Base-by-base conservation (phyloP, 2,797 vertebrate genomes). In the Acanthis flammea region DNA sequence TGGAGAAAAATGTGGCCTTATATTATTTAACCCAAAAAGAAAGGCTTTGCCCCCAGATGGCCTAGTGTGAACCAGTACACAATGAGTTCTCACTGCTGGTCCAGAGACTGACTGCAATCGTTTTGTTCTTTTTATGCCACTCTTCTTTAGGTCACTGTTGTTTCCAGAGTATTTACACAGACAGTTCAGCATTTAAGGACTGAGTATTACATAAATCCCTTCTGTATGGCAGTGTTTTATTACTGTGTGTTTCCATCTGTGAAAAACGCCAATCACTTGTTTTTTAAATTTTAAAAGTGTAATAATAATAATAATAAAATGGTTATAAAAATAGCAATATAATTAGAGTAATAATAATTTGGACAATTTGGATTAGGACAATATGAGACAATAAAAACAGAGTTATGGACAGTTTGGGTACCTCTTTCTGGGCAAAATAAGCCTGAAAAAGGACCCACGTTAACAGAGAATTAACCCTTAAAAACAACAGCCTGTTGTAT, bases 391-490 rank as follows among this genome's bases (percentile, higher is more conserved):
- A 54, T n/a, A 54, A 4, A 53, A 9, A 14, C 30, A 53, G 51
- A 54, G 19, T 54, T 54, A 22, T 1, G 1, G 31, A n/a, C 2
- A 42, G 19, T n/a, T 3, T 0, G 2, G 30, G 30, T 54, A n/a
- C 30, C 13, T 54, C 4, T 54, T 54, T 54, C 19, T 9, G 51
- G 31, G 2, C 6, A 54, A n/a, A n/a, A 54, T 22, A n/a, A 22
- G 31, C 31, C 31, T 1, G 0, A n/a, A 14, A 54, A n/a, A 22
- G 31, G 6, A n/a, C 51, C 2, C 51, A 14, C 0, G 1, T 54
- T n/a, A 54, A n/a, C 19, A n/a, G 19, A 54, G 31, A 12, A 54
- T n/a, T n/a, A 54, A 54, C 12, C 12, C 51, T n/a, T n/a, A 54
- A 14, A n/a, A n/a, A 1, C 30, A 54, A n/a, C 2, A 54, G 19